Conservation (phyloP, 2,797 vertebrate genomes). For the Microctenopoma steveboyesi region DNA sequence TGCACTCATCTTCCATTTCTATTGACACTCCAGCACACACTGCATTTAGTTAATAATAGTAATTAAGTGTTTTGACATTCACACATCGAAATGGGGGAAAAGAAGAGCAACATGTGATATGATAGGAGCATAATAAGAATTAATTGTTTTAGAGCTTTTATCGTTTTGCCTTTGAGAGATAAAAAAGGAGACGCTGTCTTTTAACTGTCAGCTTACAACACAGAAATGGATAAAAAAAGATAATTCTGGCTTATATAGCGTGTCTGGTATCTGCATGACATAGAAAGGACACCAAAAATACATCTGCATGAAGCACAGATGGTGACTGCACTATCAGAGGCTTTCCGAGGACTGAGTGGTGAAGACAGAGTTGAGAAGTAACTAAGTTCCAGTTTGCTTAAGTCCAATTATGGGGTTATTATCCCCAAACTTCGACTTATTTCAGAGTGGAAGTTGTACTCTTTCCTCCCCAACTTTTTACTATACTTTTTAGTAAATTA, state of each 20-base stretch:
- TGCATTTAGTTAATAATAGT: conserved; percentile 19
- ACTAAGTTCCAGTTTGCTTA: no score
- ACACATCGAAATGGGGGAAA: background rate
- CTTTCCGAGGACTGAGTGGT: conserved; percentile 54
- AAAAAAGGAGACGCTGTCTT: conserved; percentile 38
- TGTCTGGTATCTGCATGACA: conserved; percentile 60
- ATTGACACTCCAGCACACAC: background rate
- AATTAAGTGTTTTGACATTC: conserved; percentile 32
- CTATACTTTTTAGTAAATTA: no score
- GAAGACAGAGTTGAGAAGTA: no score
- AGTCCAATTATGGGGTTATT: no score
- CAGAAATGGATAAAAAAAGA: conserved; percentile 12
- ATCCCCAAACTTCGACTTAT: no score
- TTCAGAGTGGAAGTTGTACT: no score
- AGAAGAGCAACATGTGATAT: conserved; percentile 9
- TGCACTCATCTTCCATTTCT: conserved; percentile 4
- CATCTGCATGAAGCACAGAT: conserved; percentile 67
- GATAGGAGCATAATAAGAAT: conserved; percentile 18
- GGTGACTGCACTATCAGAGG: conserved; percentile 69
- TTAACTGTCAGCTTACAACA: conserved; percentile 35
- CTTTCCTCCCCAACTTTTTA: no score
- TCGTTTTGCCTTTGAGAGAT: conserved; percentile 28
- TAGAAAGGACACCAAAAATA: conserved; percentile 71
- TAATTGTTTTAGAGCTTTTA: conserved; percentile 36
- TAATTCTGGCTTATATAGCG: conserved; percentile 30